Conservation (phyloP, 2,113 vertebrate species). For the Chinchilla lanigera region DNA sequence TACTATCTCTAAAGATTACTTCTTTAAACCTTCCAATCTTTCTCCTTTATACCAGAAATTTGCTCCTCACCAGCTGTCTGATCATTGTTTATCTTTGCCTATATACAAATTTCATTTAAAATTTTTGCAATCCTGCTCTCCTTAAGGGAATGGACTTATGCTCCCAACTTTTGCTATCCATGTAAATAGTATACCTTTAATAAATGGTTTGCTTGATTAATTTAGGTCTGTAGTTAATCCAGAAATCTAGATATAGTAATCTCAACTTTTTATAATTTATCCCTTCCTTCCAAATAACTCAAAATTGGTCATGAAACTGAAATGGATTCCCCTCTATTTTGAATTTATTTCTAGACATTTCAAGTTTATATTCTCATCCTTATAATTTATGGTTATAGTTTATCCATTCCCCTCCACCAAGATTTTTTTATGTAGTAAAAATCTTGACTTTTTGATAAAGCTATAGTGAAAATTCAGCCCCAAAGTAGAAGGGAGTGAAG, state of each 20-base stretch:
- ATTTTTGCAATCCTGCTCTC: background rate
- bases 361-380: conserved; percentile 20
- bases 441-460: background rate
- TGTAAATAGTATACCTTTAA: background rate
- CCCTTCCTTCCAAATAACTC: conserved; percentile 17
- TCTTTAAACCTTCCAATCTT: background rate
- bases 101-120: background rate
- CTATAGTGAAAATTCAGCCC: background rate
- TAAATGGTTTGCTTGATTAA: conserved; percentile 13
- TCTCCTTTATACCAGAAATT: background rate
- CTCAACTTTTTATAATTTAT: conserved; percentile 48
- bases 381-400: conserved; percentile 15
- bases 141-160: background rate
- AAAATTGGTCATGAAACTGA: background rate
- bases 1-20: conserved; percentile 9
- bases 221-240: background rate
- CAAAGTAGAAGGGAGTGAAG: background rate
- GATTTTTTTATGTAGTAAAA: conserved; percentile 33
- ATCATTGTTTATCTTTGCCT: background rate
- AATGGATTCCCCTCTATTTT: conserved; percentile 2
- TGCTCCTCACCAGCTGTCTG: background rate
- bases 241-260: conserved; percentile 7
- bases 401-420: background rate
- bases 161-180: background rate
- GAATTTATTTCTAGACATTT: conserved; percentile 34